Conservation (phyloP, 2,797 vertebrate species). For the Oreortyx pictus region DNA sequence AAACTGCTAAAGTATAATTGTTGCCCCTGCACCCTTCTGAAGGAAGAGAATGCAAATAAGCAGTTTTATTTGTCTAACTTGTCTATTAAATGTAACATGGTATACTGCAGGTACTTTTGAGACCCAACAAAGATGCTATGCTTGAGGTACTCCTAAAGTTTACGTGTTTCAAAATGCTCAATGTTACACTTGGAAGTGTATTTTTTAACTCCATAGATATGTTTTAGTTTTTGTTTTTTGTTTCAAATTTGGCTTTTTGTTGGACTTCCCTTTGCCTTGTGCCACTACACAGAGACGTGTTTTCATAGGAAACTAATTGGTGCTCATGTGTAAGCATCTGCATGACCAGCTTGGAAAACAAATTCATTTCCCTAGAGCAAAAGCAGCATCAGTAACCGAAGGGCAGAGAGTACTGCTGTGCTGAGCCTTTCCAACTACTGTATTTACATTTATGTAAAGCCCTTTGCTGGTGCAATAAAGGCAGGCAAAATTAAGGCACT, state of each 20-base stretch:
- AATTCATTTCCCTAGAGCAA: background rate
- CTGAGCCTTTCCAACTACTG: background rate
- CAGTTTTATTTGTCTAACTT: conserved; percentile 6
- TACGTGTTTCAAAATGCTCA: background rate
- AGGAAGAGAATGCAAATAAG: background rate
- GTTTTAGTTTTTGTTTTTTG: background rate
- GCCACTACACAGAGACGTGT: rapidly evolving
- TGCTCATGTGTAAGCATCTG: background rate
- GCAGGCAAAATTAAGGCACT: background rate
- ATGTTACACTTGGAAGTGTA: too few relatives aligned
- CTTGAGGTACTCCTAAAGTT: background rate
- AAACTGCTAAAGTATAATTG: conserved; percentile 13
- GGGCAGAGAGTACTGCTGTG: background rate
- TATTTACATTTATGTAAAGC: conserved; percentile 1
- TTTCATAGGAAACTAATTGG: background rate
- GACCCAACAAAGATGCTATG: background rate
- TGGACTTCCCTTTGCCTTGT: background rate
- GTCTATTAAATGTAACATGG: background rate
- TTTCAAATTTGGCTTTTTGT: background rate
- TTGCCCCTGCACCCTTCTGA: background rate
- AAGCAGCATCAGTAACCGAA: background rate
- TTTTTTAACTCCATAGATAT: too few relatives aligned
- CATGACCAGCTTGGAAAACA: background rate
- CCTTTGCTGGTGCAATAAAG: background rate
- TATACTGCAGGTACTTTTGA: background rate